Evolutionary conservation across 2,888 invertebrate species (phyloP).

Genomic region (Sipha maydis): DNA sequence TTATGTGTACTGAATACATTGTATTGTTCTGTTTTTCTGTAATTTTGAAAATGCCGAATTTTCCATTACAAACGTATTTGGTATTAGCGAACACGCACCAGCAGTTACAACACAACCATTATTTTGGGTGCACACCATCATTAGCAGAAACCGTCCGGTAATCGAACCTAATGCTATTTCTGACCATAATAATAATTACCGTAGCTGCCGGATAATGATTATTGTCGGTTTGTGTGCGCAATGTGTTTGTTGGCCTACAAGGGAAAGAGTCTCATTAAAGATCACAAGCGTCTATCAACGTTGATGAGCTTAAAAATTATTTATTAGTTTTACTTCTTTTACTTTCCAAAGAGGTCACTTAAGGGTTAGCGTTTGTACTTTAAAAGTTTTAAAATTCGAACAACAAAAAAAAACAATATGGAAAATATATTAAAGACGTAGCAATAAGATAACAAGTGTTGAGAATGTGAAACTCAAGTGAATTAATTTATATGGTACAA

Average conservation of each 20-base stretch:
- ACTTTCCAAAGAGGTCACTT: constrained; percentile 15
- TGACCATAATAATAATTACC: constrained; percentile 60
- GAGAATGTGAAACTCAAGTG: neutral
- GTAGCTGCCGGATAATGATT: constrained; percentile 50
- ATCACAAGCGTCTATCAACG: constrained; percentile 52
- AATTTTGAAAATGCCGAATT: constrained; percentile 18
- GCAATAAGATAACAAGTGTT: neutral
- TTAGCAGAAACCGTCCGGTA: constrained; percentile 59
- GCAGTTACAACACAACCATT: constrained; percentile 37
- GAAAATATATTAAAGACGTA: neutral
- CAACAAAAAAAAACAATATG: neutral
- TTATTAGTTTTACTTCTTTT: constrained; percentile 38
- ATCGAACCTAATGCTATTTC: constrained; percentile 57
- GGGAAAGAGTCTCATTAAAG: constrained; percentile 43
- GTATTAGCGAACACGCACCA: constrained; percentile 45
- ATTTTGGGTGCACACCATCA: constrained; percentile 48
- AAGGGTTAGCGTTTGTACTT: constrained; percentile 7
- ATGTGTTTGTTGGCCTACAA: constrained; percentile 9
- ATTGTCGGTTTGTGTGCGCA: constrained; percentile 51
- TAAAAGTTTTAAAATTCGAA: neutral
- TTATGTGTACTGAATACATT: neutral
- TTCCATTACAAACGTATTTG: neutral
- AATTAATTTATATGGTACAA: neutral
- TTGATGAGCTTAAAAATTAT: constrained; percentile 44
- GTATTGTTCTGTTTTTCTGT: neutral